phyloP scores from a whole-genome alignment of 30 jellyfish, hydroid and myxozoan species.

The Rhopilema esculentum region DNA sequence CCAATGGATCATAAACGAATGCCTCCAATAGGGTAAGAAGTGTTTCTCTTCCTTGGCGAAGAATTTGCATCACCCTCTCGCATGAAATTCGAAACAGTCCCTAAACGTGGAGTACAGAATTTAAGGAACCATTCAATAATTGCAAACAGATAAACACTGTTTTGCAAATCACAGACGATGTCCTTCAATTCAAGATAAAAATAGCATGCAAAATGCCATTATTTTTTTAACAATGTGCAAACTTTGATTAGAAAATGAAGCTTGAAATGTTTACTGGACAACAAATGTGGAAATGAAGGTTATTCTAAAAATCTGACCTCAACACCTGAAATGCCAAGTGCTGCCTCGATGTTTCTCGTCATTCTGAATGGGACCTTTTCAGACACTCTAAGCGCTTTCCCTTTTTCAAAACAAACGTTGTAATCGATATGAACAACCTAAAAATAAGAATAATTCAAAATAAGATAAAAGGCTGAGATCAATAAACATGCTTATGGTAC shows the following conservation, averaged over 20 bases:
- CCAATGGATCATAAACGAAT: slow-evolving; percentile 97
- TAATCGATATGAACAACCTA: slow-evolving; percentile 98
- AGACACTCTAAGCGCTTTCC: slow-evolving; percentile 95
- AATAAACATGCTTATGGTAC: too few species aligned
- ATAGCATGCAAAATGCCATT: too few species aligned
- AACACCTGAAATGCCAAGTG: slow-evolving; percentile 98
- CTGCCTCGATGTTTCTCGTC: slow-evolving; percentile 94
- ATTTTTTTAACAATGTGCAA: too few species aligned
- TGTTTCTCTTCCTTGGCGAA: slow-evolving; percentile 96
- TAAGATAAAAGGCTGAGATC: background rate
- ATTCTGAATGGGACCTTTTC: slow-evolving; percentile 98
- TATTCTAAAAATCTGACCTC: slow-evolving; percentile 73
- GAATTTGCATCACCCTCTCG: slow-evolving; percentile 83
- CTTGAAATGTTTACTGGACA: background rate
- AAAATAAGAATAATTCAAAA: background rate
- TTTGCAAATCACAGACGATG: too few species aligned
- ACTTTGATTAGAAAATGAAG: too few species aligned
- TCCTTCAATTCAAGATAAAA: too few species aligned
- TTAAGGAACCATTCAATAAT: background rate
- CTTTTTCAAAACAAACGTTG: slow-evolving; percentile 99
- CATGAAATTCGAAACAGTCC: slow-evolving; percentile 95
- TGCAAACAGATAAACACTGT: background rate
- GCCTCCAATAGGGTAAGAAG: slow-evolving; percentile 98
- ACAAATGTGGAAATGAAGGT: background rate
- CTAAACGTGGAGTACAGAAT: slow-evolving; percentile 33